Evolutionary conservation across 2,888 invertebrate genomes (phyloP), one percentile per base, ranked within the genome.

Genomic region (Melieria picta): DNA sequence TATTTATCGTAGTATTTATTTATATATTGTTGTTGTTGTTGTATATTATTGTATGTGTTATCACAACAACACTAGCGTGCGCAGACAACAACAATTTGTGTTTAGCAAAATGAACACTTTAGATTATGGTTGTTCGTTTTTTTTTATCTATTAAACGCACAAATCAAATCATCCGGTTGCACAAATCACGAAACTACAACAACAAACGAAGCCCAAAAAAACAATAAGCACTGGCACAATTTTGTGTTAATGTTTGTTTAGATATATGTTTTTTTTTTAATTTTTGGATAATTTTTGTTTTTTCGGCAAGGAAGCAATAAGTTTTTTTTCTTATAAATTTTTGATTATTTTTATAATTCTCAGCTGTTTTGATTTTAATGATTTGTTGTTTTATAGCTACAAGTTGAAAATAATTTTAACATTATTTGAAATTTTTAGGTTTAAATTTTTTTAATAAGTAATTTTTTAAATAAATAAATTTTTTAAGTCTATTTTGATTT

Each of bases 111-210:
- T 50, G 45, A 45, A 61, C 52, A 67, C 60, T 60, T 57, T 60
- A 50, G 61, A 60, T 60, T 61, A 47, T 52, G 42, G 50, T 61
- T 60, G 60, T 60, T 45, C 48, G 67, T n/a, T 16, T 58, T 30
- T 58, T 58, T 30, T 67, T 60, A 47, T 67, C 30, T 30, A 30
- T 30, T 30, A 30, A 30, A 30, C 30, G n/a, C 52, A 11, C 10
- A 69, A 69, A 69, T 69, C 63, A 69, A 62, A 63, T 9, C 69
- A 63, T 69, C 69, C 63, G 69, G 62, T 69, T 63, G 47, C 62
- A 30, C 30, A 30, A 30, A 30, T 30, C 30, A 30, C 30, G 30
- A 30, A 30, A 42, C 4, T 9, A 30, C 48, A 58, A 7, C 45
- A 6, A 60, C 5, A 30, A 9, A 65, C 56, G 30, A 11, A 30